Evolutionary conservation across 2,113 vertebrate species (phyloP).

Genomic region (Furnarius figulus): DNA sequence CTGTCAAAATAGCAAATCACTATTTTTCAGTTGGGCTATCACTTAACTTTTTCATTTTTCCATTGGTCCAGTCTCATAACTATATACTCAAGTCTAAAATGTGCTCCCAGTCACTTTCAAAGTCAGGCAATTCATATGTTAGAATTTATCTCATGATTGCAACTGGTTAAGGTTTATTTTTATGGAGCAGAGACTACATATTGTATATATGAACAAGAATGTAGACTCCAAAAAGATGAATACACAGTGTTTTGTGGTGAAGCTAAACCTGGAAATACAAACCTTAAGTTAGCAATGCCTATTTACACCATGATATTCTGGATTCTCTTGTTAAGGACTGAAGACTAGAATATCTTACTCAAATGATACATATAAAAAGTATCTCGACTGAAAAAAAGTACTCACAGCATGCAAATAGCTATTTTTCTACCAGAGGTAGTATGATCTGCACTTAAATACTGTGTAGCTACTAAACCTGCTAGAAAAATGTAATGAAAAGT

Average conservation of each 20-base stretch:
- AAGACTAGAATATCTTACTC: neutral
- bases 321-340: neutral
- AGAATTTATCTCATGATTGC: neutral
- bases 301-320: neutral
- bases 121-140: neutral
- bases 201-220: neutral
- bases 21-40: neutral
- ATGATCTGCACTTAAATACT: neutral
- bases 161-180: neutral
- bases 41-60: neutral
- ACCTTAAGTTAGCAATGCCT: neutral
- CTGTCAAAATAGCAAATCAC: neutral
- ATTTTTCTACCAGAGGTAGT: neutral
- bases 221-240: neutral
- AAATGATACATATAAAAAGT: neutral
- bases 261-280: neutral
- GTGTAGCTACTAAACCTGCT: neutral
- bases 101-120: neutral
- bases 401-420: neutral
- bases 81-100: neutral
- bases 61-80: neutral
- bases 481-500: neutral
- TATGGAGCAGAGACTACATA: neutral
- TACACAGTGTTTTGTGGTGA: neutral
- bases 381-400: neutral